Evolutionary conservation across 2,888 invertebrate species (phyloP), one percentile per base, ranked within the genome.

Genomic region (Orgyia antiqua): DNA sequence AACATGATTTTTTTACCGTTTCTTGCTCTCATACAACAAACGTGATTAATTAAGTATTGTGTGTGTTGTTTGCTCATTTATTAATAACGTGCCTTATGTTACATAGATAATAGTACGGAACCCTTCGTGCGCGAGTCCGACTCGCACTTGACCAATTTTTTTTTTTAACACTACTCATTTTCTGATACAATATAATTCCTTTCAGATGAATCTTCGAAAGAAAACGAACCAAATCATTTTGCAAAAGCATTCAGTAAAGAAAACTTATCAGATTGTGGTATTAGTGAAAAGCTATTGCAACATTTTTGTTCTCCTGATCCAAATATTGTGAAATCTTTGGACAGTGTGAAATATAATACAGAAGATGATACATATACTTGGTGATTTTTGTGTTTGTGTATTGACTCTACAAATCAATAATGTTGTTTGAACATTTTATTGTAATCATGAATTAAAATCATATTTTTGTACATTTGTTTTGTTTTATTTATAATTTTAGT

Each of bases 211-310:
- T 71, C 78, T 10, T 63, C 76, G n/a, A 87, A 86, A 57, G 76
- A 79, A 36, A 79, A 87, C 29, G 75, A 79, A 31, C 76, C 87
- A 9, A 87, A 79, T 49, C 73, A 82, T 53, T 88, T 80, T 47
- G 79, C 78, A 51, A 88, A 76, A 63, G 92, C 93, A 1, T 96
- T 96, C 75, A 92, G 92, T 27, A 90, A 93, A 57, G 94, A 94
- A 72, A 95, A 94, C 74, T 87, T 96, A n/a, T 93, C 93, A 0
- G 96, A 96, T 68, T 95, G 95, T 64, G 96, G 96, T 4, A 84
- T 96, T 15, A 89, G 79, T 42, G 73, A 88, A 4, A 78, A 82
- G 12, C 79, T 92, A 60, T 69, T 93, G n/a, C 88, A 89, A 46
- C 86, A 88, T 36, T 92, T 93, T 70, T 93, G 93, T 60, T 87